A percentile compares a stretch with the other conserved stretches of the same genome.
phyloP scores from a whole-genome alignment of 2,888 invertebrate genomes.

The Scaptodrosophila latifasciaeformis region DNA sequence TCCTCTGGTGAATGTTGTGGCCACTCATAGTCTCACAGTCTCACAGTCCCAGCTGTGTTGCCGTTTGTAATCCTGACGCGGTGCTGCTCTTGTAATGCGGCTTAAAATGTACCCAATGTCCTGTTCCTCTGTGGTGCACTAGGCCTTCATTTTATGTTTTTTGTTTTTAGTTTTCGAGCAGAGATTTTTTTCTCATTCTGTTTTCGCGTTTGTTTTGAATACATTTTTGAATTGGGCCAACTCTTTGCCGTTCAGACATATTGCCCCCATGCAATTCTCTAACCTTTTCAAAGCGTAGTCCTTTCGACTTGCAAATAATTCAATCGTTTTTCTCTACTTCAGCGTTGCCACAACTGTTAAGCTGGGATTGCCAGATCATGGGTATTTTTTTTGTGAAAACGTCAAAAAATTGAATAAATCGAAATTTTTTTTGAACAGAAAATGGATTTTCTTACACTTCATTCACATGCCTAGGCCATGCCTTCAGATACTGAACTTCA shows the following conservation, averaged over 20 bases:
- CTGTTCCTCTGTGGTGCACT: conserved; percentile 10
- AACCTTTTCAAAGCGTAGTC: neutral
- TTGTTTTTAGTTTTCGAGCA: neutral
- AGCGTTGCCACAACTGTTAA: too few species aligned
- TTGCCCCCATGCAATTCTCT: conserved; percentile 9
- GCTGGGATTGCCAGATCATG: too few species aligned
- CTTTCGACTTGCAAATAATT: conserved; percentile 1
- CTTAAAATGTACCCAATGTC: conserved; percentile 46
- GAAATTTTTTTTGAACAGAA: too few species aligned
- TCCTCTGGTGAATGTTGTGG: too few species aligned
- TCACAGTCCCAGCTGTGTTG: conserved; percentile 49
- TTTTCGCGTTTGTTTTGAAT: conserved; percentile 58
- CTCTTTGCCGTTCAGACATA: conserved; percentile 47
- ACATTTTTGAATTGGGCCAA: conserved; percentile 63
- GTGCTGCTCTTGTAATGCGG: conserved; percentile 62
- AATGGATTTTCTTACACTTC: too few species aligned
- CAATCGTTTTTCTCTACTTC: too few species aligned
- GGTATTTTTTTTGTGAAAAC: too few species aligned
- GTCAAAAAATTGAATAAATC: too few species aligned
- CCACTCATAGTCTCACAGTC: too few species aligned
- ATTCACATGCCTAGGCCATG: too few species aligned
- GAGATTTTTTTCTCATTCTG: conserved; percentile 9
- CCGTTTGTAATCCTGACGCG: conserved; percentile 53
- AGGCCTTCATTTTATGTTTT: conserved; percentile 10
- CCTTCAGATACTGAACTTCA: too few species aligned